phyloP scores from a whole-genome alignment of 2,888 invertebrate genomes.

The Dilophus febrilis region DNA sequence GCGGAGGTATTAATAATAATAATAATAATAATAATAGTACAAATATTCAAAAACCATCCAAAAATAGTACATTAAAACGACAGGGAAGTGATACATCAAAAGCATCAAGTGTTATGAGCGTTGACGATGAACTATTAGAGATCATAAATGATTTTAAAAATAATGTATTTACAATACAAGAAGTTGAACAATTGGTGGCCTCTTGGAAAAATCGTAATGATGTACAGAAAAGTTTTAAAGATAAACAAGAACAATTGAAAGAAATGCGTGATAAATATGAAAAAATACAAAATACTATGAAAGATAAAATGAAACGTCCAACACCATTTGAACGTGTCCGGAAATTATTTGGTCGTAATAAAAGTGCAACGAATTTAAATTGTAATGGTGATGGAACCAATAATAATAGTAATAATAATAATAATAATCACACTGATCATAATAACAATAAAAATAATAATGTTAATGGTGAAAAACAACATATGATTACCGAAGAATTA shows the following conservation, averaged over 20 bases:
- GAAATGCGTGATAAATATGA: conserved; percentile 70
- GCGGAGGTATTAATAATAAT: too few relatives aligned
- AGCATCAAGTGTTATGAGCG: conserved; percentile 16
- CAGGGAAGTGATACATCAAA: conserved; percentile 25
- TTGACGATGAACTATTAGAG: conserved; percentile 62
- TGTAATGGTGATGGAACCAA: conserved; percentile 24
- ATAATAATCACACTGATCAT: conserved; percentile 4
- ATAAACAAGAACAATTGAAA: conserved; percentile 66
- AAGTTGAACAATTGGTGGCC: conserved; percentile 70
- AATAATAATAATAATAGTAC: too few relatives aligned
- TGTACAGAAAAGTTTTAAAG: conserved; percentile 69
- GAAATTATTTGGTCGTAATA: conserved; percentile 53
- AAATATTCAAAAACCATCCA: conserved; percentile 13
- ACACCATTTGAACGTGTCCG: conserved; percentile 66
- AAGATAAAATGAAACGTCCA: conserved; percentile 54
- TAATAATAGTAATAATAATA: conserved; percentile 13
- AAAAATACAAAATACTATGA: conserved; percentile 60
- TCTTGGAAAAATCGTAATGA: conserved; percentile 78
- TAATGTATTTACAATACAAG: conserved; percentile 67
- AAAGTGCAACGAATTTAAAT: too few relatives aligned
- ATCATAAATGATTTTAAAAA: conserved; percentile 81
- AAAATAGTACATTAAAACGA: conserved; percentile 23
- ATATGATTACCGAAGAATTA: conserved; percentile 20
- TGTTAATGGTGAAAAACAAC: conserved; percentile 7
- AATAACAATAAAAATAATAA: conserved; percentile 11